These are phyloP conservation scores for Orius insidiosus DNA, from an alignment of 1,140 invertebrate genomes.

Conservation along the genomic window DNA sequence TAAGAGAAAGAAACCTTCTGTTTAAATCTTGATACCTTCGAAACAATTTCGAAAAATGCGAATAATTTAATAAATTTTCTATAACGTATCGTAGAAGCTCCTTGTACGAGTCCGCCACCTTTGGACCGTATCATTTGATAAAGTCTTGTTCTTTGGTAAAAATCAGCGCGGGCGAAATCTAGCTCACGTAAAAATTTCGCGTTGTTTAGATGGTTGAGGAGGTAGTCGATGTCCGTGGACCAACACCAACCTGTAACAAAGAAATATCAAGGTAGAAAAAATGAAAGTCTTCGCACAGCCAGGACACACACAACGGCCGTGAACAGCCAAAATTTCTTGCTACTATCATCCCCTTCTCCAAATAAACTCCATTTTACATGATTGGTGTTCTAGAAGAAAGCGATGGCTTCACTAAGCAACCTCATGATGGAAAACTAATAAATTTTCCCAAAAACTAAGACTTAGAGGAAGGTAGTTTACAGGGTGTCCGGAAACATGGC, in stretches of 20 bases:
- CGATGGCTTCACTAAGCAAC: no score
- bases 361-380: no score
- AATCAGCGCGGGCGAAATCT: constrained; percentile 68
- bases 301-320: no score
- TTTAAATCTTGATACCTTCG: constrained; percentile 41
- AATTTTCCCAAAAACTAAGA: no score
- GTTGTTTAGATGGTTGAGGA: constrained; percentile 79
- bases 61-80: constrained; percentile 58
- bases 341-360: no score
- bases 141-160: constrained; percentile 58
- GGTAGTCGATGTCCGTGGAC: constrained; percentile 62
- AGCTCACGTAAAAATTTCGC: constrained; percentile 65
- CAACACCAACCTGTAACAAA: constrained; percentile 49
- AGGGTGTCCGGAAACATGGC: no score
- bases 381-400: no score
- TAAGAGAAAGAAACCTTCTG: constrained; percentile 1
- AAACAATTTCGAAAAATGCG: constrained; percentile 53
- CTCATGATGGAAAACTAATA: no score
- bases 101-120: constrained; percentile 52
- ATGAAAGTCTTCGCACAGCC: no score
- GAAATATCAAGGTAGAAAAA: no score
- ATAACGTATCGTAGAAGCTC: constrained; percentile 63
- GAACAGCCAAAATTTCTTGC: no score
- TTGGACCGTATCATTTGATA: constrained; percentile 49
- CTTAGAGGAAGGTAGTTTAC: no score